Evolutionary conservation across 2,113 vertebrate species (phyloP).

Genomic region (Indicator indicator): DNA sequence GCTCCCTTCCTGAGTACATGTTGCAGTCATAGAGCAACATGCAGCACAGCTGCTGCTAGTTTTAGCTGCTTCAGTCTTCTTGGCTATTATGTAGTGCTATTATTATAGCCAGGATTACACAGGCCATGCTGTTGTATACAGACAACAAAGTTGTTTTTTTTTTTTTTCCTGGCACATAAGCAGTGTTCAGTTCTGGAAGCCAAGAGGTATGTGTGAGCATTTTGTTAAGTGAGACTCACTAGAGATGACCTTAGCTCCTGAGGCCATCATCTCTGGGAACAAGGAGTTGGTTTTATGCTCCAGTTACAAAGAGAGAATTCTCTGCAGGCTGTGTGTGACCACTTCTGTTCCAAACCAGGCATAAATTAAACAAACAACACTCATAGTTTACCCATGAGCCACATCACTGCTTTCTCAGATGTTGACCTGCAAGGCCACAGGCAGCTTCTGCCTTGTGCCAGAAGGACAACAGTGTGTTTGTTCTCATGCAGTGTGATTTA

Average conservation of each 20-base stretch:
- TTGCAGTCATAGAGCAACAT: background rate
- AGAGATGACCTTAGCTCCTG: background rate
- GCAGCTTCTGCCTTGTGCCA: background rate
- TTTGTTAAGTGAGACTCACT: background rate
- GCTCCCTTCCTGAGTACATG: background rate
- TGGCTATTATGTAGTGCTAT: background rate
- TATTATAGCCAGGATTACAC: background rate
- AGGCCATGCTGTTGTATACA: background rate
- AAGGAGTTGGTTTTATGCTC: background rate
- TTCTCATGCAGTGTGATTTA: background rate
- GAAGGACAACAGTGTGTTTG: background rate
- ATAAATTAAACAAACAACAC: background rate
- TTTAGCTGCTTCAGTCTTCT: background rate
- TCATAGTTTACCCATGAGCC: background rate
- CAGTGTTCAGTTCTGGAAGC: background rate
- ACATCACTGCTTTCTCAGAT: background rate
- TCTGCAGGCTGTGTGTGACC: background rate
- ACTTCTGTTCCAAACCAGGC: background rate
- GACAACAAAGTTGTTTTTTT: background rate
- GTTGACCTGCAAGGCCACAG: background rate
- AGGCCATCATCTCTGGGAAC: background rate
- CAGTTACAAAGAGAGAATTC: background rate
- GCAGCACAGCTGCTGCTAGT: background rate
- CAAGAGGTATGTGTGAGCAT: background rate
- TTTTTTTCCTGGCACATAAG: background rate